These are phyloP conservation scores for Clarias gariepinus DNA, from an alignment of 2,113 vertebrate genomes.

Conservation along the genomic window DNA sequence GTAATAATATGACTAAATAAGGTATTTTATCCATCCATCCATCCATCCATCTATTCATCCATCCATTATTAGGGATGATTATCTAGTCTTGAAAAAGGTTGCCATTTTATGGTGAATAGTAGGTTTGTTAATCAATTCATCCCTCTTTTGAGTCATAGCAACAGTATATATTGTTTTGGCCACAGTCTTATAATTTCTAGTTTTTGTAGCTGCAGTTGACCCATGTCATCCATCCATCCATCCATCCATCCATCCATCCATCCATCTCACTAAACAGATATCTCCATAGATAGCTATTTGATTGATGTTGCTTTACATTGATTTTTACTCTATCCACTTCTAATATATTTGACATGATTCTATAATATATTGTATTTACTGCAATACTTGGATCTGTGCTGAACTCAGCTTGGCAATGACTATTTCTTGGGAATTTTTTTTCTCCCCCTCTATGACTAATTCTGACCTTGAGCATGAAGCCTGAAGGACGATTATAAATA, in stretches of 20 bases:
- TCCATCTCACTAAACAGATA: not conserved
- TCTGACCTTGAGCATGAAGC: slow-evolving; percentile 37
- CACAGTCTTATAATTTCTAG: not conserved
- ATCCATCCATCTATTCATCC: not conserved
- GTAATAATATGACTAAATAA: no score
- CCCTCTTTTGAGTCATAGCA: not conserved
- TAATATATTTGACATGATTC: not conserved
- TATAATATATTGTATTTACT: not conserved
- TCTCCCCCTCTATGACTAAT: slow-evolving; percentile 28
- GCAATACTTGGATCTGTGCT: not conserved
- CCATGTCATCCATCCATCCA: not conserved
- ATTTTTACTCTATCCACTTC: not conserved
- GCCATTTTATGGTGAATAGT: not conserved
- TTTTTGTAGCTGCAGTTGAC: not conserved
- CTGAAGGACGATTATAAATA: slow-evolving; percentile 35
- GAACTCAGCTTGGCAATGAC: not conserved
- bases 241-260: not conserved
- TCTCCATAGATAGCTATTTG: no score
- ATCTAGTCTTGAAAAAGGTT: not conserved
- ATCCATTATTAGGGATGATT: not conserved
- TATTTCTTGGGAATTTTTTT: slow-evolving; percentile 4
- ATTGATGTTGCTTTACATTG: not conserved
- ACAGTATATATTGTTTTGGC: not conserved
- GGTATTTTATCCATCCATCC: no score
- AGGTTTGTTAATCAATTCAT: not conserved